Base-by-base conservation (phyloP, 2,113 vertebrate species). In the Equus przewalskii region DNA sequence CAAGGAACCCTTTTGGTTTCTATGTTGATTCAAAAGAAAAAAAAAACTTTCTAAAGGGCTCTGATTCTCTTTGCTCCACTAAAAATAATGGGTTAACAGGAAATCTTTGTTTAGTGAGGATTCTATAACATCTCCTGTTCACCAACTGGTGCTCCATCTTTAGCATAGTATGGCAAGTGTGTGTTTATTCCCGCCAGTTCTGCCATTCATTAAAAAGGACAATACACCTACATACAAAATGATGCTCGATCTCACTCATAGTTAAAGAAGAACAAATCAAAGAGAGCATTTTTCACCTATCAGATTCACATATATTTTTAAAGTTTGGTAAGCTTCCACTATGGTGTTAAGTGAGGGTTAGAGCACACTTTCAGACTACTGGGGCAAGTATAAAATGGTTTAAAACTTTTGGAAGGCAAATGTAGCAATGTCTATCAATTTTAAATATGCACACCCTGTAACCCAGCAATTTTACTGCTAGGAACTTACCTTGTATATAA, bases 241-340 rank as follows among this genome's bases (percentile, higher is more conserved):
- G n/a, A 75, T 90, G 19, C 5, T 69, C 28, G 58, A 16, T 65
- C 28, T 91, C 41, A 91, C 26, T 72, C 60, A 41, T 64, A 73
- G 51, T 72, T 84, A 84, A 83, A 58, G 44, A 64, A 54, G 46
- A 88, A 88, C 69, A 96, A 83, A 89, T 36, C 41, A 81, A 80
- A 95, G 51, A 79, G 12, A 69, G 4, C 16, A 51, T 78, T 75
- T 88, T 87, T 80, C 33, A 94, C 36, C 49, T 75, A 89, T 60
- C 13, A 69, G 56, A 69, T 78, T 62, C 54, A 11, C 21, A 93
- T 12, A 70, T 72, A 89, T 65, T 89, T 80, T 92, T 33, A 89
- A 44, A 76, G 19, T 51, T 26, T 87, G 36, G n/a, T 80, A 62
- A 54, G 22, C 16, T 88, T 88, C 78, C 41, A 78, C 72, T 33